These are phyloP conservation scores for Myiotriccus ornatus DNA, from an alignment of 2,797 vertebrate genomes.

Conservation along the genomic window DNA sequence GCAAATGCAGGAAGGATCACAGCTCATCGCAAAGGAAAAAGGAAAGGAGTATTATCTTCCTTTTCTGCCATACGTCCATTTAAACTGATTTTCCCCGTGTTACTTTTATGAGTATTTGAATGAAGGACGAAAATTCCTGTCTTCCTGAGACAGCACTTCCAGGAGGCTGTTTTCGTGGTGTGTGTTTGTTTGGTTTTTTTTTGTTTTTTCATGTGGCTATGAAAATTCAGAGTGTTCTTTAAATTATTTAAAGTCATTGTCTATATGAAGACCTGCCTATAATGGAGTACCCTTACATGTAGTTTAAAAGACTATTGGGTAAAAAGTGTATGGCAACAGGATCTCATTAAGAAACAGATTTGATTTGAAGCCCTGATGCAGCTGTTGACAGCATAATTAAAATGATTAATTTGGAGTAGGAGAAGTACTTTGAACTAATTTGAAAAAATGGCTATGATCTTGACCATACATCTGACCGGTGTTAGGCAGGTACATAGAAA, in stretches of 20 bases:
- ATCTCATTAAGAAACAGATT: conserved; percentile 64
- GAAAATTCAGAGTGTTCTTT: neutral
- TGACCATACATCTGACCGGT: conserved; percentile 20
- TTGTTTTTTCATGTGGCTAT: neutral
- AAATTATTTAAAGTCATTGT: neutral
- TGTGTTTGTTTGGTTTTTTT: no score
- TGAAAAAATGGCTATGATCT: conserved; percentile 53
- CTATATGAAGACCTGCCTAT: neutral
- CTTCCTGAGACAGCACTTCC: neutral
- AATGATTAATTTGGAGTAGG: conserved; percentile 72
- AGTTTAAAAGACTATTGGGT: conserved; percentile 12
- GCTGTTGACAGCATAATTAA: conserved; percentile 75
- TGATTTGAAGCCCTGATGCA: conserved; percentile 68
- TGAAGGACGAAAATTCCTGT: neutral
- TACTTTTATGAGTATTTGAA: neutral
- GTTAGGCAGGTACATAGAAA: neutral
- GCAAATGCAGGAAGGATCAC: conserved; percentile 7
- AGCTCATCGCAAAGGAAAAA: conserved; percentile 1
- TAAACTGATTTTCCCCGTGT: neutral
- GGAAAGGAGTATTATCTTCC: neutral
- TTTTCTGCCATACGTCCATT: neutral
- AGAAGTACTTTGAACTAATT: conserved; percentile 67
- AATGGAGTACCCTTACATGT: neutral
- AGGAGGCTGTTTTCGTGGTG: neutral
- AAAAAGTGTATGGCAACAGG: conserved; percentile 36